Base-by-base conservation (phyloP, 2,113 vertebrate species). In the Phainopepla nitens region DNA sequence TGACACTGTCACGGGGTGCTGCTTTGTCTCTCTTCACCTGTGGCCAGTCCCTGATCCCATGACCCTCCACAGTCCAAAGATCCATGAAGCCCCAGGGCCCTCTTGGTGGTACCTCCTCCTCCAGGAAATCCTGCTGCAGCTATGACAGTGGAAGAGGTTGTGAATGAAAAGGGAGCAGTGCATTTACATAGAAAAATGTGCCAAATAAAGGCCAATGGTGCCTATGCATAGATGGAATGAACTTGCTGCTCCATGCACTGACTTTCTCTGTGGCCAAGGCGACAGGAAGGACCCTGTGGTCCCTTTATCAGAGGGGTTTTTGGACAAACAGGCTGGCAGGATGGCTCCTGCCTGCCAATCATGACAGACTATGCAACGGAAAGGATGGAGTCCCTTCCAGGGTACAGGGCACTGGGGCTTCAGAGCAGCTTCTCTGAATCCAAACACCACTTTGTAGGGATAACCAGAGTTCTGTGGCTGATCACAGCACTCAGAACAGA, bases 81-180 rank as follows among this genome's bases (percentile, higher is more conserved):
- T 10, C 27, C 54, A 15, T 0, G 0, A 18, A 71, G 2, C 1
- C 6, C 8, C 11, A 17, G 6, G 29, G 6, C 17, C 15, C 9
- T 51, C 12, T 8, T 5, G 3, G 21, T 16, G 27, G 11, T 64
- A 11, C 23, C 31, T 72, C 8, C 35, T 72, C 35, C 17, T 13
- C 1, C 66, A 61, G 35, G 31, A 73, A 83, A 73, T 68, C 7
- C 27, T 29, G 8, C n/a, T 39, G 33, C 35, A 60, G 8, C 13
- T 13, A 24, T 4, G 6, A 25, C 15, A 29, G 21, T 13, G 23
- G 22, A 36, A 53, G 25, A 57, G 13, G 9, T 17, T 77, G 31
- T 28, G 35, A 70, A 33, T 39, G 27, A 51, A 71, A 62, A n/a
- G 20, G 31, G 5, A 45, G 13, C 11, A 64, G 28, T 36, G 19